Percentiles rank a stretch among this genome's conserved stretches.
These are phyloP conservation scores for Crotalus horridus DNA, from an alignment of 2,113 vertebrate species.

Conservation along the genomic window DNA sequence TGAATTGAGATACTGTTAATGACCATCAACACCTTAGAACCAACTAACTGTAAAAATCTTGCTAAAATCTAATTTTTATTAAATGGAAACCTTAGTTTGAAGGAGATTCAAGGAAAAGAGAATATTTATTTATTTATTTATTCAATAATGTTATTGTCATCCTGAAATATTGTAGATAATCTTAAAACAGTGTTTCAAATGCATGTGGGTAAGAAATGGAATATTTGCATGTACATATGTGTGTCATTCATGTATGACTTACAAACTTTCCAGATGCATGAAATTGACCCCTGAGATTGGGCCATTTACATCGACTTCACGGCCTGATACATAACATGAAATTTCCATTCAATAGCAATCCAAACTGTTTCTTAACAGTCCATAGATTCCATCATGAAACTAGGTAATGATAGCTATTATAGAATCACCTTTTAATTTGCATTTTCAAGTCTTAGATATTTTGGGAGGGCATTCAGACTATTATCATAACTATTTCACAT, in stretches of 20 bases:
- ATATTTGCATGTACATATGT: not conserved
- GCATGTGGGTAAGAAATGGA: not conserved
- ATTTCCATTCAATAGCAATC: not conserved
- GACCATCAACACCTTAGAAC: slow-evolving; percentile 50
- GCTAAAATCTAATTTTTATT: slow-evolving; percentile 21
- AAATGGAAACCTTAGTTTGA: slow-evolving; percentile 43
- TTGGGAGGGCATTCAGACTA: not conserved
- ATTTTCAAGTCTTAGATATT: not conserved
- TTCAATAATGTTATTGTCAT: slow-evolving; percentile 23
- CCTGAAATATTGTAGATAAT: slow-evolving; percentile 35
- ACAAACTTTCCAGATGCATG: not conserved
- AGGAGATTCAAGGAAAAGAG: slow-evolving; percentile 35
- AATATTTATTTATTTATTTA: slow-evolving; percentile 43
- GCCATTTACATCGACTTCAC: not conserved
- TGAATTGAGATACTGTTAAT: slow-evolving; percentile 45
- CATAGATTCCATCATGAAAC: not conserved
- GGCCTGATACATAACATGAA: not conserved
- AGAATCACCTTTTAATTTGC: not conserved
- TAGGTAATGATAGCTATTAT: not conserved
- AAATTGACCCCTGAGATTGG: not conserved
- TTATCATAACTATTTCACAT: not conserved
- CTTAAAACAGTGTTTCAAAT: not conserved
- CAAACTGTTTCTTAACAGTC: not conserved
- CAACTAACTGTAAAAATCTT: slow-evolving; percentile 41
- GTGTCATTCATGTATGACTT: not conserved